phyloP scores from a whole-genome alignment of 2,113 vertebrate genomes.

The Arizona elegans region DNA sequence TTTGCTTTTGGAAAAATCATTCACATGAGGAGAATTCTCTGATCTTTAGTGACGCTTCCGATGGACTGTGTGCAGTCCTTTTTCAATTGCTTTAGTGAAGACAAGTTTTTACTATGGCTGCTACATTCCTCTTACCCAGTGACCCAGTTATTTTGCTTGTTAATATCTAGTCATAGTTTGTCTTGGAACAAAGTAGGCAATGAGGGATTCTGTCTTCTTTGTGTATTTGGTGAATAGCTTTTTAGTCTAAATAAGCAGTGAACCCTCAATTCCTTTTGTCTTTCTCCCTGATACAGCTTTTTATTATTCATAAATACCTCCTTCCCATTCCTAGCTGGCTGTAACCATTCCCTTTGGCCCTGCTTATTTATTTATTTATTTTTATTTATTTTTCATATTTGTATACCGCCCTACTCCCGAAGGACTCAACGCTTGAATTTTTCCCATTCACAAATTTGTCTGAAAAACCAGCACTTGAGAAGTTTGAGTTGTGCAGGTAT shows the following conservation, averaged over 20 bases:
- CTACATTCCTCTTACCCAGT: slow-evolving; percentile 10
- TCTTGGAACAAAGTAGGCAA: slow-evolving; percentile 23
- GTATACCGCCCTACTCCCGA: too few relatives aligned
- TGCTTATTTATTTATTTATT: too few relatives aligned
- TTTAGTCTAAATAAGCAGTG: slow-evolving; percentile 5
- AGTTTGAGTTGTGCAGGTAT: not conserved
- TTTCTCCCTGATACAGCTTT: not conserved
- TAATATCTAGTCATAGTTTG: slow-evolving; percentile 24
- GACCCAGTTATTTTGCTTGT: slow-evolving; percentile 21
- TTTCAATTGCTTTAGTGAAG: not conserved
- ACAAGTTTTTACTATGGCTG: not conserved
- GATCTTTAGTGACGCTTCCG: not conserved
- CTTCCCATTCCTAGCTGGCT: not conserved
- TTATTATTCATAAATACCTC: slow-evolving; percentile 2
- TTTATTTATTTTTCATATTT: too few relatives aligned
- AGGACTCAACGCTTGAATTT: too few relatives aligned
- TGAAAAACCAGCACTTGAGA: not conserved
- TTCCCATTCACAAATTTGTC: not conserved
- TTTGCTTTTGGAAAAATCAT: not conserved
- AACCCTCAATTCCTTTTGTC: slow-evolving; percentile 10
- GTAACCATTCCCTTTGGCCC: not conserved
- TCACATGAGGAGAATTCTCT: not conserved
- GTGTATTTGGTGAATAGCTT: slow-evolving; percentile 15
- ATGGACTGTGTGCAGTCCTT: not conserved
- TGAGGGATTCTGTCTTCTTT: slow-evolving; percentile 18